Conservation (phyloP, 2,888 invertebrate genomes). For the Cephus pulcher region DNA sequence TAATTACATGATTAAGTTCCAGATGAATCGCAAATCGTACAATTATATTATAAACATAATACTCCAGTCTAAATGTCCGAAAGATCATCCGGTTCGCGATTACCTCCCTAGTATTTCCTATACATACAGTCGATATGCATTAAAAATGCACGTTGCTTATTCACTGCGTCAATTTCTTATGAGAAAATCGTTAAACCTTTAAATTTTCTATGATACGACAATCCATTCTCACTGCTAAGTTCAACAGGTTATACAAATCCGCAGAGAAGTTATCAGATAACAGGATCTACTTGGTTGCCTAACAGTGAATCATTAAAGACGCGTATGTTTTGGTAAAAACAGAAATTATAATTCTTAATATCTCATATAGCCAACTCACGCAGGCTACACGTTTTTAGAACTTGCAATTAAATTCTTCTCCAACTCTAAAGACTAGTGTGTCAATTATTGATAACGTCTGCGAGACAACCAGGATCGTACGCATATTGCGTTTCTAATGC, state of each 20-base stretch:
- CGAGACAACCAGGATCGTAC: too few relatives aligned
- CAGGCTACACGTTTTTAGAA: too few relatives aligned
- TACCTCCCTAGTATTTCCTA: not conserved
- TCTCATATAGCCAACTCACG: not conserved
- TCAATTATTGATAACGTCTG: too few relatives aligned
- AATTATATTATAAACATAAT: not conserved
- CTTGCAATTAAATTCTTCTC: too few relatives aligned
- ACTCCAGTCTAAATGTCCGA: not conserved
- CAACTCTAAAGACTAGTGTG: too few relatives aligned
- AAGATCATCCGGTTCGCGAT: constrained; percentile 17
- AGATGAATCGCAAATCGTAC: constrained; percentile 5
- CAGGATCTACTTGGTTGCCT: not conserved
- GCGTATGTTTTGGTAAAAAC: not conserved
- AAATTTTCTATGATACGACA: not conserved
- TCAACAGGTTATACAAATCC: not conserved
- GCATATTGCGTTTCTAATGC: not conserved
- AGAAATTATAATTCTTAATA: not conserved
- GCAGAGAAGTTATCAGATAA: not conserved
- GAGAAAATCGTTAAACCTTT: not conserved
- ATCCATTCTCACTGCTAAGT: not conserved
- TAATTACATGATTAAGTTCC: not conserved
- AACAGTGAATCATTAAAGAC: not conserved
- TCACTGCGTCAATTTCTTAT: not conserved
- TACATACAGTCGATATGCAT: constrained; percentile 36
- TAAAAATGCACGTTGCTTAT: constrained; percentile 32